Conservation (phyloP, 2,113 vertebrate genomes). For the Pagrus major region DNA sequence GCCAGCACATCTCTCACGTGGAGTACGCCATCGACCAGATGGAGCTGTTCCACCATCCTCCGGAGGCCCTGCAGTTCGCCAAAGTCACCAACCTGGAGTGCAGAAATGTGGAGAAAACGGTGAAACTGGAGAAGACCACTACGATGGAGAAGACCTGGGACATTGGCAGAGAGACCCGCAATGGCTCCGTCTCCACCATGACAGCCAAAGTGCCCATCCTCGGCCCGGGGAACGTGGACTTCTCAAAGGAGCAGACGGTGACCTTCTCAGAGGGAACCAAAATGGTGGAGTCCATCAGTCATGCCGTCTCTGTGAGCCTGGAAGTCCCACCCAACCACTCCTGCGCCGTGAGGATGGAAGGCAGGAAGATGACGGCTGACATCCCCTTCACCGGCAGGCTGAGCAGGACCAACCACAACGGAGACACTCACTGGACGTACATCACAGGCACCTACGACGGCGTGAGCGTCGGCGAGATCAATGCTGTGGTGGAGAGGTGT, state of each 20-base stretch:
- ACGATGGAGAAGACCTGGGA: conserved; percentile 79
- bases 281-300: conserved; percentile 70
- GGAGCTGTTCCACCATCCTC: conserved; percentile 79
- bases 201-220: conserved; percentile 80
- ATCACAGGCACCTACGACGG: conserved; percentile 78
- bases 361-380: conserved; percentile 80
- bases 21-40: conserved; percentile 78
- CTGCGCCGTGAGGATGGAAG: conserved; percentile 81
- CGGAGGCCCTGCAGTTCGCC: conserved; percentile 78
- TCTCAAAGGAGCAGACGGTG: conserved; percentile 78
- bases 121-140: conserved; percentile 77
- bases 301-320: conserved; percentile 74
- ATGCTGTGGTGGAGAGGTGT: conserved; percentile 81
- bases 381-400: conserved; percentile 81
- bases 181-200: conserved; percentile 78
- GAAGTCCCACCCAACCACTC: conserved; percentile 80
- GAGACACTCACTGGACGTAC: conserved; percentile 81
- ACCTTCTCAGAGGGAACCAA: conserved; percentile 80
- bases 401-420: conserved; percentile 78
- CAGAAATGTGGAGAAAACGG: conserved; percentile 72
- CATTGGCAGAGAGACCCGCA: conserved; percentile 75
- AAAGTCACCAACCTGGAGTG: conserved; percentile 84
- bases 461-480: conserved; percentile 77
- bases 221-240: conserved; percentile 67
- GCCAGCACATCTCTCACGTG: conserved; percentile 82